phyloP scores from a whole-genome alignment of 1,140 invertebrate species.

The Temnothorax longispinosus region DNA sequence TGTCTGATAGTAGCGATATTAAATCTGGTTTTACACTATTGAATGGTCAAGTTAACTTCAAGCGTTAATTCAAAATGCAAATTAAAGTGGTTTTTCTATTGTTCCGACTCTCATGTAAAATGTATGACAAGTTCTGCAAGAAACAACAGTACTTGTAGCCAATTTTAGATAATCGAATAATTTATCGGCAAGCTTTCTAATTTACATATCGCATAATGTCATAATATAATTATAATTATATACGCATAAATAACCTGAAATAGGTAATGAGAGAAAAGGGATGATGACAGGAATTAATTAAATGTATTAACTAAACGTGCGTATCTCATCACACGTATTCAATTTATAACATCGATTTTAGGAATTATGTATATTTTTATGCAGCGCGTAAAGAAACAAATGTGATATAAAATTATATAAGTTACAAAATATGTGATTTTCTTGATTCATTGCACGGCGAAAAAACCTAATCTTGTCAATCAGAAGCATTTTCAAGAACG shows the following conservation, averaged over 20 bases:
- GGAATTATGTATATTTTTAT: conserved; percentile 2
- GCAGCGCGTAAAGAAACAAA: not conserved
- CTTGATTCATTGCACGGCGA: not conserved
- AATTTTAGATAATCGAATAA: conserved; percentile 34
- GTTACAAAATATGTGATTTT: not conserved
- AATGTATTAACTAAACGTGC: not conserved
- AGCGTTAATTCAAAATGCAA: conserved; percentile 44
- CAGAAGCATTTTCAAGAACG: not conserved
- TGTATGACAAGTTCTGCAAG: conserved; percentile 27
- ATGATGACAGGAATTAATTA: conserved; percentile 4
- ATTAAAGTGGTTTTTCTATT: conserved; percentile 39
- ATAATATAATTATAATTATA: not conserved
- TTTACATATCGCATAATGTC: conserved; percentile 11
- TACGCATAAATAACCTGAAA: conserved; percentile 13
- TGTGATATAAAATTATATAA: not conserved
- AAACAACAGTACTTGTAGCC: not conserved
- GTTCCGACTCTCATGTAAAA: conserved; percentile 1
- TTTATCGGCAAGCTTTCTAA: not conserved
- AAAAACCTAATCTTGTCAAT: not conserved
- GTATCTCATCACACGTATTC: not conserved
- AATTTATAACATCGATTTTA: conserved; percentile 15
- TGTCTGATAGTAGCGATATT: not conserved
- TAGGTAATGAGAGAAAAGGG: conserved; percentile 14
- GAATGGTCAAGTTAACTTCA: conserved; percentile 5
- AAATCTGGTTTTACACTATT: conserved; percentile 22